Evolutionary conservation across 2,888 invertebrate species (phyloP).

Genomic region (Carpatolechia fugitivella): DNA sequence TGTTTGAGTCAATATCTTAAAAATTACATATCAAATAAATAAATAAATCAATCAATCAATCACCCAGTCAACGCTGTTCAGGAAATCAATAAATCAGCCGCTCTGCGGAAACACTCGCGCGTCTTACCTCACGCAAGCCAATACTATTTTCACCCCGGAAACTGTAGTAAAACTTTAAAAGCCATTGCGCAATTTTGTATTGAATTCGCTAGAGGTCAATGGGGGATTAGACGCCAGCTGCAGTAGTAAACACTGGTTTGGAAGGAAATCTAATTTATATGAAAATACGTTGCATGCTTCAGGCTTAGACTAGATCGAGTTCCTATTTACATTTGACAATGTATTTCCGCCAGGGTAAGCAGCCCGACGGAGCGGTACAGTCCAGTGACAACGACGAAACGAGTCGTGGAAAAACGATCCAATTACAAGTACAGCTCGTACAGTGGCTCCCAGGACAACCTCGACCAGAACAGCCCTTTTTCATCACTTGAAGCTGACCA

Average conservation of each 20-base stretch:
- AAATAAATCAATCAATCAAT: no score
- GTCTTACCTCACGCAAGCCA: constrained; percentile 20
- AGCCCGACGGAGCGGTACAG: constrained; percentile 70
- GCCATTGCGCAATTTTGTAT: background rate
- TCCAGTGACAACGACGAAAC: constrained; percentile 66
- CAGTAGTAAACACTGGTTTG: constrained; percentile 9
- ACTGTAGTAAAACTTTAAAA: background rate
- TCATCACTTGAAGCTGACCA: constrained; percentile 65
- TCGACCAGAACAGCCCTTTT: constrained; percentile 62
- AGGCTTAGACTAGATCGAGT: background rate
- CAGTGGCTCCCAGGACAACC: constrained; percentile 68
- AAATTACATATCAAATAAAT: no score
- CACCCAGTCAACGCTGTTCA: constrained; percentile 28
- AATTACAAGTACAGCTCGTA: constrained; percentile 73
- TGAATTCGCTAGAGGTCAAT: background rate
- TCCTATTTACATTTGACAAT: background rate
- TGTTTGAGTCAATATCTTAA: no score
- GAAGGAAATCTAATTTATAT: constrained; percentile 15
- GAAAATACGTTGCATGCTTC: constrained; percentile 11
- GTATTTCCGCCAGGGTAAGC: constrained; percentile 47
- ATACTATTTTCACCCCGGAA: background rate
- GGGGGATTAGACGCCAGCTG: constrained; percentile 10
- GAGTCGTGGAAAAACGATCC: constrained; percentile 67
- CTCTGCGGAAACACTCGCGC: constrained; percentile 25
- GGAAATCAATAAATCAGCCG: constrained; percentile 32